A percentile compares a stretch with the other conserved stretches of the same genome.
These are phyloP conservation scores for Tauraco erythrolophus DNA, from an alignment of 2,113 vertebrate genomes.

Conservation along the genomic window DNA sequence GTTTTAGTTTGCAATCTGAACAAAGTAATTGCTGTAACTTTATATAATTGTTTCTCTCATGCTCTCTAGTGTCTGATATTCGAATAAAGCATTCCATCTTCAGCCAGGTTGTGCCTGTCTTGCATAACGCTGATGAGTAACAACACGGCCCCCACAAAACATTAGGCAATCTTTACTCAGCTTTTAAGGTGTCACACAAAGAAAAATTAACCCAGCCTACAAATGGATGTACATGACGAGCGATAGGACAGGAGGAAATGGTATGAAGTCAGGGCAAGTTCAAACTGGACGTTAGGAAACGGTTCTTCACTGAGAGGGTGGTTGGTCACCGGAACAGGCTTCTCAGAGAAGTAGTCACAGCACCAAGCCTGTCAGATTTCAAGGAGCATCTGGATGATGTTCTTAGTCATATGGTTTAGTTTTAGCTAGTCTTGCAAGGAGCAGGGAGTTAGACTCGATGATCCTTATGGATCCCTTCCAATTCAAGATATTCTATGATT, in stretches of 20 bases:
- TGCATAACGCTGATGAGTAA: background rate
- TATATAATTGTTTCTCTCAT: background rate
- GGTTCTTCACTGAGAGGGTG: background rate
- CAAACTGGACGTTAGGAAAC: background rate
- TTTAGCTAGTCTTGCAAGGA: background rate
- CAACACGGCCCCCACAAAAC: background rate
- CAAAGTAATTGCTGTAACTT: background rate
- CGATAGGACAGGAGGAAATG: rapidly evolving
- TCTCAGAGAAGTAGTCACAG: background rate
- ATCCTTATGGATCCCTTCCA: background rate
- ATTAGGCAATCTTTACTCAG: background rate
- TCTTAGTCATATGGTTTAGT: background rate
- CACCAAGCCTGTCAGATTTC: background rate
- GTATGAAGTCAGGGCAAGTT: background rate
- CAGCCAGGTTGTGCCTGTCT: background rate
- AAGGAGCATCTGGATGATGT: rapidly evolving
- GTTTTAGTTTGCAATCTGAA: background rate
- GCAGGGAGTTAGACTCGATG: background rate
- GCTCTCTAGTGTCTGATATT: background rate
- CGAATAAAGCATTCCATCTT: background rate
- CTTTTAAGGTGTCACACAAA: background rate
- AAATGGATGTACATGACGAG: background rate
- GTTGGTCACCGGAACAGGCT: background rate
- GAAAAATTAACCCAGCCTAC: background rate
- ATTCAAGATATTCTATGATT: background rate